Percentiles rank a stretch among this genome's conserved stretches.
Conservation (phyloP, 2,888 invertebrate species). For the Macaria notata region DNA sequence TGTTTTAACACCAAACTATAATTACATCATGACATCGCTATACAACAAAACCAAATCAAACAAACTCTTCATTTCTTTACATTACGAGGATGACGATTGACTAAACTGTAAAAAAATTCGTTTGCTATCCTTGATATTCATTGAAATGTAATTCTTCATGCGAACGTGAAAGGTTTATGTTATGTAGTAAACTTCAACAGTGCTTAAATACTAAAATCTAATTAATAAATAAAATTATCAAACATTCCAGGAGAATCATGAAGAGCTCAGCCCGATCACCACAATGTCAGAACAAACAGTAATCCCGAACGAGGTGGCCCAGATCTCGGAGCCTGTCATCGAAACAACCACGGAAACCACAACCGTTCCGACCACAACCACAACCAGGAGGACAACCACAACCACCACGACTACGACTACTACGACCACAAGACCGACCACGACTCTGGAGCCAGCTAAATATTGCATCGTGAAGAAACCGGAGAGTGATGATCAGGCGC, state of each 20-base stretch:
- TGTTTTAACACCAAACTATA: no score
- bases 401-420: slow-evolving; percentile 70
- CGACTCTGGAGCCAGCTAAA: slow-evolving; percentile 82
- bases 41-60: no score
- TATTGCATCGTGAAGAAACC: slow-evolving; percentile 93
- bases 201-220: no score
- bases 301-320: slow-evolving; percentile 65
- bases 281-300: slow-evolving; percentile 75
- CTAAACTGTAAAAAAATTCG: no score
- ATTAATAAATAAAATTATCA: no score
- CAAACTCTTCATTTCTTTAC: no score
- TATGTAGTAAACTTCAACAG: no score
- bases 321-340: slow-evolving; percentile 68
- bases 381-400: slow-evolving; percentile 56
- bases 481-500: slow-evolving; percentile 87
- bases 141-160: no score
- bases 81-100: no score
- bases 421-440: slow-evolving; percentile 81
- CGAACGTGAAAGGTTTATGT: no score
- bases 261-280: slow-evolving; percentile 64
- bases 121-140: no score
- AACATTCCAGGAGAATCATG: slow-evolving; percentile 61
- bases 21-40: no score
- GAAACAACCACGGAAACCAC: slow-evolving; percentile 62
- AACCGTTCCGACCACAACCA: slow-evolving; percentile 47